Conservation (phyloP, 1,140 invertebrate genomes). For the Drosophila carrolli region DNA sequence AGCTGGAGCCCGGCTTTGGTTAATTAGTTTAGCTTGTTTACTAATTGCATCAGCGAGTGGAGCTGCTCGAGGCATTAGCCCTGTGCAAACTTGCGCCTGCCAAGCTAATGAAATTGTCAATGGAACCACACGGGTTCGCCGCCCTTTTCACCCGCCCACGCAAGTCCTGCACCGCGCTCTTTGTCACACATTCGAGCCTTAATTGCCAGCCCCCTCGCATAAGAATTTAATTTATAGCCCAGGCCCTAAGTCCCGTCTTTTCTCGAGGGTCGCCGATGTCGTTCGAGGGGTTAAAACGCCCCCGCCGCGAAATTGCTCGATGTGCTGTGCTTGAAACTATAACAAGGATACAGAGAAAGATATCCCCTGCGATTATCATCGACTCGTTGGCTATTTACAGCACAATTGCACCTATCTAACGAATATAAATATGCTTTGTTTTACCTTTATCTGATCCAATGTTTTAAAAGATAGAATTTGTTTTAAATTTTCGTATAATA, state of each 20-base stretch:
- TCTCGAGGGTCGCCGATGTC: slow-evolving; percentile 41
- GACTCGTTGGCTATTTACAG: background rate
- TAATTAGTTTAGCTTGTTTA: slow-evolving; percentile 70
- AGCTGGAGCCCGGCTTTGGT: slow-evolving; percentile 37
- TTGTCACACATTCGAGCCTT: slow-evolving; percentile 48
- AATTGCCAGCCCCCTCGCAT: slow-evolving; percentile 60
- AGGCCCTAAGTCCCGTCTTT: slow-evolving; percentile 44
- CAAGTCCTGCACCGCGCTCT: slow-evolving; percentile 1
- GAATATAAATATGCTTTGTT: background rate
- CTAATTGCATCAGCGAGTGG: slow-evolving; percentile 64
- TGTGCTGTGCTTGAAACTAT: slow-evolving; percentile 48
- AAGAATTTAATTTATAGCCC: slow-evolving; percentile 78
- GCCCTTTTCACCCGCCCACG: background rate
- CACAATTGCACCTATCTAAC: no score
- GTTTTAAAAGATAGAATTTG: no score
- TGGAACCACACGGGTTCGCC: slow-evolving; percentile 50
- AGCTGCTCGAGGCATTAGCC: slow-evolving; percentile 16
- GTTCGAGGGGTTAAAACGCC: slow-evolving; percentile 19
- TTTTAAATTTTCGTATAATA: no score
- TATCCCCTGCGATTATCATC: background rate
- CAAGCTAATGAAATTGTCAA: slow-evolving; percentile 75
- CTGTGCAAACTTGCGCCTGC: slow-evolving; percentile 32
- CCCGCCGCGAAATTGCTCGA: slow-evolving; percentile 37
- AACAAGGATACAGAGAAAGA: slow-evolving; percentile 34
- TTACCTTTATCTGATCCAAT: background rate